phyloP scores from a whole-genome alignment of 2,888 invertebrate genomes.

The Gari tellinella region DNA sequence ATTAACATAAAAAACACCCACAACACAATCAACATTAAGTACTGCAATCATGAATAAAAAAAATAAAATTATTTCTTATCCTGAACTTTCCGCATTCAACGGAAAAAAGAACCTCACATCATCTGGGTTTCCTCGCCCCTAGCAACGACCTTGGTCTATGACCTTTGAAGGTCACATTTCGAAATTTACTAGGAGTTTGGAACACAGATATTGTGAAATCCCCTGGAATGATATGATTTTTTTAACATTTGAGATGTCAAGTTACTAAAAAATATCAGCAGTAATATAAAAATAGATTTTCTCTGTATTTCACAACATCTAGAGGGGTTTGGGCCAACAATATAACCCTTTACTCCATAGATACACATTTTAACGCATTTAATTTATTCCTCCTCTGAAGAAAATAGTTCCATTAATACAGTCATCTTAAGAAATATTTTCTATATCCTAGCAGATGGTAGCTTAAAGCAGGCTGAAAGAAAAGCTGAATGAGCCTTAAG shows the following conservation, averaged over 20 bases:
- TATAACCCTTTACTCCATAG: too few species aligned
- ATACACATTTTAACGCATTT: too few species aligned
- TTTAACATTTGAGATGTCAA: conserved; percentile 48
- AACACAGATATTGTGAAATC: conserved; percentile 1
- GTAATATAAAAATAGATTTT: conserved; percentile 59
- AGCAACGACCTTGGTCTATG: too few species aligned
- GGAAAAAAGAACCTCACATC: conserved; percentile 12
- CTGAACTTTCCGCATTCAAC: conserved; percentile 47
- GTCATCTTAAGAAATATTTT: too few species aligned
- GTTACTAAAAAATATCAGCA: conserved; percentile 44
- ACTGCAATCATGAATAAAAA: conserved; percentile 34
- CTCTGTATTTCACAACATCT: conserved; percentile 52
- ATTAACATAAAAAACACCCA: neutral
- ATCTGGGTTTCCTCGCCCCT: too few species aligned
- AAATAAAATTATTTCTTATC: conserved; percentile 49
- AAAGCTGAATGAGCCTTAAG: too few species aligned
- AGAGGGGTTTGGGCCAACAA: neutral
- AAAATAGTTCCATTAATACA: too few species aligned
- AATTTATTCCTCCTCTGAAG: too few species aligned
- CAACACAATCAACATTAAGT: neutral
- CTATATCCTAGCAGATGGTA: too few species aligned
- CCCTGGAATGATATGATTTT: conserved; percentile 55
- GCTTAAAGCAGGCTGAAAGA: too few species aligned
- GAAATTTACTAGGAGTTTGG: too few species aligned
- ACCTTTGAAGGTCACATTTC: too few species aligned